Conservation (phyloP, 2,113 vertebrate species). For the Tor tambroides region DNA sequence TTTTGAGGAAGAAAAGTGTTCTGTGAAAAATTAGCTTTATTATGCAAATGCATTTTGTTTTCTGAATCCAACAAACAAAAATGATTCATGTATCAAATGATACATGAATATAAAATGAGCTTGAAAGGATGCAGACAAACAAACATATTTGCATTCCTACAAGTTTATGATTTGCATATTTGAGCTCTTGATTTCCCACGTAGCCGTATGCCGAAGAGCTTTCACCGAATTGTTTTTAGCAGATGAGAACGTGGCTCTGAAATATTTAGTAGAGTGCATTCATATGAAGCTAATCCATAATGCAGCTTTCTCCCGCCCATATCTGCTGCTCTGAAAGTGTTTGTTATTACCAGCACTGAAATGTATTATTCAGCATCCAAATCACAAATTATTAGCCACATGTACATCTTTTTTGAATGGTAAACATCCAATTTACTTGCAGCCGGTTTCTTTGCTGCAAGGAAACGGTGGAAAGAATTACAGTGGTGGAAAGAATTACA, state of each 20-base stretch:
- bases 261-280: slow-evolving; percentile 58
- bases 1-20: neutral
- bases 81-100: neutral
- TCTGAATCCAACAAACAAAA: neutral
- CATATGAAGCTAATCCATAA: slow-evolving; percentile 51
- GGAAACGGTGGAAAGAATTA: neutral
- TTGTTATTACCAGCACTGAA: slow-evolving; percentile 42
- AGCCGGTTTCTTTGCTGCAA: neutral
- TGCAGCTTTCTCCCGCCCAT: neutral
- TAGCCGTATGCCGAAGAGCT: slow-evolving; percentile 7
- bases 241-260: slow-evolving; percentile 52
- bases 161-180: slow-evolving; percentile 39
- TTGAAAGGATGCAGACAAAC: neutral
- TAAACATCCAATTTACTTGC: slow-evolving; percentile 15
- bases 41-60: neutral
- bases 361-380: slow-evolving; percentile 48
- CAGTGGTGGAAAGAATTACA: neutral
- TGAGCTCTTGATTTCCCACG: neutral
- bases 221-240: slow-evolving; percentile 32
- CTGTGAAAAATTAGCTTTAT: neutral
- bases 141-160: neutral
- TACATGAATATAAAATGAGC: neutral
- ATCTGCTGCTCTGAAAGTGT: slow-evolving; percentile 21
- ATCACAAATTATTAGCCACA: slow-evolving; percentile 35
- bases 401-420: slow-evolving; percentile 34